phyloP scores from a whole-genome alignment of 2,888 invertebrate genomes.

The Pegoplata infirma region DNA sequence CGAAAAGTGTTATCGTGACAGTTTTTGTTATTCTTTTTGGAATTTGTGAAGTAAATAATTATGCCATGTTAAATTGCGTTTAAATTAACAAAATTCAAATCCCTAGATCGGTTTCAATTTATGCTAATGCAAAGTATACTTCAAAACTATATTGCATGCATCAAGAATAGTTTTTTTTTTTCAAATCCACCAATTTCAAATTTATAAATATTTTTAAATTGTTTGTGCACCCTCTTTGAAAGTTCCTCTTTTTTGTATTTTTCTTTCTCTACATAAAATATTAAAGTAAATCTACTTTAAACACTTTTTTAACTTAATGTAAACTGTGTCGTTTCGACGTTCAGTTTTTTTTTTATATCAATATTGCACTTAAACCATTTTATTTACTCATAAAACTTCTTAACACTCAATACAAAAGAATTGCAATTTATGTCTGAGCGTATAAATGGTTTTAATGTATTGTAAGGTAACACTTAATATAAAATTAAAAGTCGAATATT shows the following conservation, averaged over 20 bases:
- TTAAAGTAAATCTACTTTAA: constrained; percentile 44
- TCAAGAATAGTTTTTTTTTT: too few species aligned
- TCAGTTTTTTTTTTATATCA: constrained; percentile 46
- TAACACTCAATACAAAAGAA: constrained; percentile 57
- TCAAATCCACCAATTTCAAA: neutral
- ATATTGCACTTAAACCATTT: constrained; percentile 57
- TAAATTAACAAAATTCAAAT: too few species aligned
- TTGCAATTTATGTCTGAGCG: constrained; percentile 46
- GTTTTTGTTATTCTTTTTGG: too few species aligned
- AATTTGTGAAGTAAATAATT: too few species aligned
- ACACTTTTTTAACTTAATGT: constrained; percentile 10
- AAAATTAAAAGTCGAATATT: too few species aligned
- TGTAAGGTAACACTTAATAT: neutral
- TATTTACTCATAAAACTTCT: constrained; percentile 60
- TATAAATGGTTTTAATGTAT: constrained; percentile 18
- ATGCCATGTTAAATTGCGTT: too few species aligned
- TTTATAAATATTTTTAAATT: neutral
- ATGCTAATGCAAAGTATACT: too few species aligned
- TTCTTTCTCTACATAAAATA: constrained; percentile 4
- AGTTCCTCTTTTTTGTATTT: neutral
- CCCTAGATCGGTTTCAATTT: too few species aligned
- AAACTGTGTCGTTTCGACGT: constrained; percentile 24
- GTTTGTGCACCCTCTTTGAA: neutral
- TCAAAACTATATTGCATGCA: too few species aligned
- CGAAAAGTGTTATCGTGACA: too few species aligned